Evolutionary conservation across 30 jellyfish, hydroid and myxozoan species (phyloP), one percentile per base, ranked within the genome.

Genomic region (Sanderia malayensis): DNA sequence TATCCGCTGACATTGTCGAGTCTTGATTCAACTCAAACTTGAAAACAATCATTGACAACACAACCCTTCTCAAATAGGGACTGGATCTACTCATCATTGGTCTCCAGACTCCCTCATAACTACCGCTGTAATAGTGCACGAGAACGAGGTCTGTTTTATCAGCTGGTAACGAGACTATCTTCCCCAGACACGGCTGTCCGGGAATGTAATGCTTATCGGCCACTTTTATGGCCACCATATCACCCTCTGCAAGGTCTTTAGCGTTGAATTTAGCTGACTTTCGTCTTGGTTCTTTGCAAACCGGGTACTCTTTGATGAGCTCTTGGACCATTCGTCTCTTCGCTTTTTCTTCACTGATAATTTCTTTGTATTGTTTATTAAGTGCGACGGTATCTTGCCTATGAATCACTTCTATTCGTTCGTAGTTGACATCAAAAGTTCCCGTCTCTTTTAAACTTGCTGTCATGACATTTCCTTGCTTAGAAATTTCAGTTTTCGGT

Each of bases 71-170:
- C 33, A 79, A 46, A 70, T 89, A 89, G 4, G 97, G 95, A 55
- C 97, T 89, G 52, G 93, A 75, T 25, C 97, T 63, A 49, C 93
- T 81, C 97, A 89, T 89, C 97, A 89, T 89, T 20, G 95, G 97
- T 59, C 95, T 60, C 97, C 97, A 89, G 32, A 13, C 85, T 4
- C 92, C 83, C 18, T 76, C 95, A 37, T 58, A 76, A 55, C 84
- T 53, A 4, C 97, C 97, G 44, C 85, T 70, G 77, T 67, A 89
- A 33, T 70, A 74, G 66, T 89, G 97, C 33, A 89, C 85, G 61
- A 82, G 60, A 20, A 89, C 46, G 17, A 61, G 28, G 15, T 86
- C 85, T 0, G 49, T 44, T 28, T 76, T 66, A 62, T 74, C 93
- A n/a, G n/a, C n/a, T 21, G 82, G 85, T 13, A 76, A 46, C 32